These are phyloP conservation scores for Odobenus rosmarus DNA, from an alignment of 2,113 vertebrate species.

Conservation along the genomic window DNA sequence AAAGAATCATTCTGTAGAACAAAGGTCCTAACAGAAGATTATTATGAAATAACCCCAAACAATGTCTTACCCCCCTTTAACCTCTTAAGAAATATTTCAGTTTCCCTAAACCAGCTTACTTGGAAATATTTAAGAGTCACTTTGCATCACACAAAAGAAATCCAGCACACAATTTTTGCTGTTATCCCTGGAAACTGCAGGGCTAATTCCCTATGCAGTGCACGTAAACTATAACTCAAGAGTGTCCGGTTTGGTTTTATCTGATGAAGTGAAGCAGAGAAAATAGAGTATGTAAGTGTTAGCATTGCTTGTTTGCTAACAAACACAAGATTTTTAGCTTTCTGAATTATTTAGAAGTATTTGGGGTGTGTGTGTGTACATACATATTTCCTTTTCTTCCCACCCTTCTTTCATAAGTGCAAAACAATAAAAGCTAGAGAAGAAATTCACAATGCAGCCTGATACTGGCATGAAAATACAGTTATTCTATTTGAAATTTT, in stretches of 20 bases:
- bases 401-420: background rate
- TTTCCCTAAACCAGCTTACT: background rate
- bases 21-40: background rate
- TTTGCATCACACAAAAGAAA: constrained; percentile 12
- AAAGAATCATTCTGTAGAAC: background rate
- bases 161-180: background rate
- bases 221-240: background rate
- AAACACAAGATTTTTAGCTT: constrained; percentile 36
- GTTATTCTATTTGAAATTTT: constrained; percentile 58
- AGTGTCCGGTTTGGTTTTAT: constrained; percentile 8
- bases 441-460: constrained; percentile 2
- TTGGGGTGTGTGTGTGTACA: background rate
- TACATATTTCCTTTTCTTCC: background rate
- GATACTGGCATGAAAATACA: constrained; percentile 48
- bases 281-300: constrained; percentile 20
- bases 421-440: constrained; percentile 52
- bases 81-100: constrained; percentile 22
- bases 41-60: background rate
- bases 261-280: constrained; percentile 27
- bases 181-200: constrained; percentile 8
- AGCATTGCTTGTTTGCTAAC: constrained; percentile 42
- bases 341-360: constrained; percentile 72
- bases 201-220: constrained; percentile 10
- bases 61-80: background rate
- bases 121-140: constrained; percentile 48